Base-by-base conservation (phyloP, 2,113 vertebrate genomes). In the Etheostoma spectabile region DNA sequence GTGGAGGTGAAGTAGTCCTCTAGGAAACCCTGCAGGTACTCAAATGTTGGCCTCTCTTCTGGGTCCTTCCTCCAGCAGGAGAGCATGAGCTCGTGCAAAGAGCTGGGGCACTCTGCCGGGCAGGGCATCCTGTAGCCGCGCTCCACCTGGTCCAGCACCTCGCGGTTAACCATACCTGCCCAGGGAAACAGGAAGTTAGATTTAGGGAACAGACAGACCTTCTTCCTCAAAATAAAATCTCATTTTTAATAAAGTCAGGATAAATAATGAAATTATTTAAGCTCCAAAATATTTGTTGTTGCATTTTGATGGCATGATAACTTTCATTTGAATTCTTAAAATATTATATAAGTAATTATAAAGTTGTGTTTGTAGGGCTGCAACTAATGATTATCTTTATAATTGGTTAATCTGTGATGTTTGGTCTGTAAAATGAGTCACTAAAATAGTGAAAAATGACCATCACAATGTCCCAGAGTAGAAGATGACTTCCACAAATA, bases 1-100 rank as follows among this genome's bases (percentile, higher is more conserved):
- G 98, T 99, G 59, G 98, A 97, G 30, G 98, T 99, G 93, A 99
- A 99, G 92, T 99, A 99, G 95, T 99, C 98, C 95, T 99, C 98
- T 93, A 99, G 95, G 94, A 99, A 99, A 81, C 97, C 96, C 95
- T 99, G 98, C 77, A 99, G 95, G 93, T 99, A 99, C 94, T 99
- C 98, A 0, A 99, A 99, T 5, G 98, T 99, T 53, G 97, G 98
- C 63, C 98, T 95, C 79, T 99, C 97, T 88, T 99, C 98, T 0
- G 98, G 96, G 87, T 99, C 98, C 88, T 97, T 97, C 90, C 97
- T 93, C 98, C 98, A 99, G 94, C 98, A 99, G 89, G 96, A 97
- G 49, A 97, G 96, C 98, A 99, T 99, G 91, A 99, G 96, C 84
- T 99, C 98, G 0, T 99, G 97, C 90, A 99, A 93, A 33, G 98